phyloP scores from a whole-genome alignment of 2,888 invertebrate genomes.

The Melinopterus prodromus region DNA sequence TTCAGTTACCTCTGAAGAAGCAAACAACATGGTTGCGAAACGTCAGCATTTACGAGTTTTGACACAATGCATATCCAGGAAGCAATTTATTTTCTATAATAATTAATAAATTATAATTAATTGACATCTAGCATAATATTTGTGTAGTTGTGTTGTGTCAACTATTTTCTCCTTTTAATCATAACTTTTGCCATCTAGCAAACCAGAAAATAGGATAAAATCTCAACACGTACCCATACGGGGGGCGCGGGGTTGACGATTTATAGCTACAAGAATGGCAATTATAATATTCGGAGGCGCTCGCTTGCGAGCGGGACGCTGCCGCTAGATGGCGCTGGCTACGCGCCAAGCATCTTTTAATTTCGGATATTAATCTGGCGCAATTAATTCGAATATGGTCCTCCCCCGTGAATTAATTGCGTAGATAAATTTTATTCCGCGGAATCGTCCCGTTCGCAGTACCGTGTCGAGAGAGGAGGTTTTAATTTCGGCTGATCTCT shows the following conservation, averaged over 20 bases:
- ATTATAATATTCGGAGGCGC: conserved; percentile 23
- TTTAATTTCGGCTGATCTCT: neutral
- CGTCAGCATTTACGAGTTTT: too few species aligned
- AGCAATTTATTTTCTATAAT: too few species aligned
- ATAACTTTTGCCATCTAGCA: neutral
- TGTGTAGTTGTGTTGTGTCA: too few species aligned
- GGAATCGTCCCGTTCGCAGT: conserved; percentile 1
- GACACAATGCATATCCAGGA: too few species aligned
- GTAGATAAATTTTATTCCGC: conserved; percentile 18
- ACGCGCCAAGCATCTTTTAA: conserved; percentile 24
- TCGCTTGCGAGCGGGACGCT: neutral
- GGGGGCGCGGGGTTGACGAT: conserved; percentile 9
- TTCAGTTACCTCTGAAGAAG: too few species aligned
- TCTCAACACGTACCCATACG: neutral
- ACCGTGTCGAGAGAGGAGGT: conserved; percentile 11
- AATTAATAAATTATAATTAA: too few species aligned
- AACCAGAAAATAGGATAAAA: neutral
- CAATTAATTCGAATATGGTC: conserved; percentile 25
- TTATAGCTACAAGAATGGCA: conserved; percentile 20
- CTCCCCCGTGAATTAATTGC: conserved; percentile 23
- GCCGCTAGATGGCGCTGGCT: conserved; percentile 14
- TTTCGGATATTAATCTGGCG: conserved; percentile 24
- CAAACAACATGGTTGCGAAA: too few species aligned
- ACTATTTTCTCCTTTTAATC: too few species aligned
- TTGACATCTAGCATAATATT: too few species aligned